These are phyloP conservation scores for Panthera uncia DNA, from an alignment of 2,113 vertebrate genomes.

Conservation along the genomic window DNA sequence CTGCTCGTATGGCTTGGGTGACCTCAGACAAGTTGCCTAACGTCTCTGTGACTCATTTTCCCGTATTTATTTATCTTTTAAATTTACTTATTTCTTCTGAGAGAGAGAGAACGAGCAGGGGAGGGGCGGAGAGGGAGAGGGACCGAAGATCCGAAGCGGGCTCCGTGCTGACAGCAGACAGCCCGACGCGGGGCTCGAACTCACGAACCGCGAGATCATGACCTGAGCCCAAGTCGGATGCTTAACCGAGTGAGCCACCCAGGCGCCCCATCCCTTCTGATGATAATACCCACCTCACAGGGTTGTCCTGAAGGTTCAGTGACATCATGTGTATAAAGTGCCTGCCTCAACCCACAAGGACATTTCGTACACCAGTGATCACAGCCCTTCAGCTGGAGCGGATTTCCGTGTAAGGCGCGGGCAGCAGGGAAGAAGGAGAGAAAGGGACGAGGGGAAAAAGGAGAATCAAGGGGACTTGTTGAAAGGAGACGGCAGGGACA, in stretches of 20 bases:
- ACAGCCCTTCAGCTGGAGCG: neutral
- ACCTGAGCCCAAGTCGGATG: too few species aligned
- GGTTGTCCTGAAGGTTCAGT: neutral
- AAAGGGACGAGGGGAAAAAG: neutral
- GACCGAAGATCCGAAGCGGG: too few species aligned
- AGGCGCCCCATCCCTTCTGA: neutral
- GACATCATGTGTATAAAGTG: neutral
- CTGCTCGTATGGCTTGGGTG: neutral
- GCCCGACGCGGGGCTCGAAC: too few species aligned
- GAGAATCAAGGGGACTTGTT: neutral
- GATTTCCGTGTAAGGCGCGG: neutral
- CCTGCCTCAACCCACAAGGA: neutral
- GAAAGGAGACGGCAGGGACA: neutral
- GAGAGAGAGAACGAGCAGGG: too few species aligned
- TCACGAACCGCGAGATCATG: too few species aligned
- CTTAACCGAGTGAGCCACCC: too few species aligned
- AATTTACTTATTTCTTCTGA: too few species aligned
- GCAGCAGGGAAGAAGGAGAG: neutral
- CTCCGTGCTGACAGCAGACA: too few species aligned
- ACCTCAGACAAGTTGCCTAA: neutral
- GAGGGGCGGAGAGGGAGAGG: too few species aligned
- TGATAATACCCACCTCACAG: neutral
- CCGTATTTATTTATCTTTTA: too few species aligned
- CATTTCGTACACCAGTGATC: neutral
- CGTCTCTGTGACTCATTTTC: conserved; percentile 6